phyloP scores from a whole-genome alignment of 2,888 invertebrate species.

The Aphodius sticticus region DNA sequence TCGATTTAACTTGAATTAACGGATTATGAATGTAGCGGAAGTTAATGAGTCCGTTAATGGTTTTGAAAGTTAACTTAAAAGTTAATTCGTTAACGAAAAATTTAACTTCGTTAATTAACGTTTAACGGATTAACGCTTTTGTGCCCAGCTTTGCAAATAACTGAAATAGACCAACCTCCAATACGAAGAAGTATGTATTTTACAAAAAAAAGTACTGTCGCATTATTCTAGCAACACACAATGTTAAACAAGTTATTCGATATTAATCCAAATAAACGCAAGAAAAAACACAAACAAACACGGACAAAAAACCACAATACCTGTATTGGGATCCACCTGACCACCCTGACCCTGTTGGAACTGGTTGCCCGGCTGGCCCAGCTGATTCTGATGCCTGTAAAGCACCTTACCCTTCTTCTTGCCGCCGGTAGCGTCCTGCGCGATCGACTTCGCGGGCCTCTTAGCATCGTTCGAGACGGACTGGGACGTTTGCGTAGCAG shows the following conservation, averaged over 20 bases:
- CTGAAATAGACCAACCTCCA: too few relatives aligned
- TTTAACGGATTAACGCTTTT: too few relatives aligned
- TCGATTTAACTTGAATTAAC: too few relatives aligned
- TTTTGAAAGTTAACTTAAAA: too few relatives aligned
- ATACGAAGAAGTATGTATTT: too few relatives aligned
- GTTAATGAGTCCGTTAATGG: too few relatives aligned
- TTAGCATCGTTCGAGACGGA: conserved; percentile 51
- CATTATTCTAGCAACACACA: neutral
- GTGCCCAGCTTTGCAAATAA: too few relatives aligned
- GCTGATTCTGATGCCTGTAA: conserved; percentile 60
- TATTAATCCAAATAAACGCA: neutral
- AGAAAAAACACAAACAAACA: neutral
- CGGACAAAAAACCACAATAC: conserved; percentile 48
- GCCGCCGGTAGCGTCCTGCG: conserved; percentile 50
- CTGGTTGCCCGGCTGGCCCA: conserved; percentile 55
- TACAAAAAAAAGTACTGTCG: too few relatives aligned
- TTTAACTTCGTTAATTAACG: too few relatives aligned
- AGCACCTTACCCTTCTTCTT: conserved; percentile 58
- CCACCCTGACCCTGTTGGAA: conserved; percentile 61
- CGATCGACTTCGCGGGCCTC: conserved; percentile 50
- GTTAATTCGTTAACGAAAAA: too few relatives aligned
- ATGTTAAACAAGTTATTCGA: neutral
- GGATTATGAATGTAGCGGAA: too few relatives aligned
- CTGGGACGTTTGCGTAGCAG: conserved; percentile 67
- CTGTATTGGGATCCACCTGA: conserved; percentile 63